phyloP scores from a whole-genome alignment of 1,140 invertebrate species.

The Mercenaria mercenaria region DNA sequence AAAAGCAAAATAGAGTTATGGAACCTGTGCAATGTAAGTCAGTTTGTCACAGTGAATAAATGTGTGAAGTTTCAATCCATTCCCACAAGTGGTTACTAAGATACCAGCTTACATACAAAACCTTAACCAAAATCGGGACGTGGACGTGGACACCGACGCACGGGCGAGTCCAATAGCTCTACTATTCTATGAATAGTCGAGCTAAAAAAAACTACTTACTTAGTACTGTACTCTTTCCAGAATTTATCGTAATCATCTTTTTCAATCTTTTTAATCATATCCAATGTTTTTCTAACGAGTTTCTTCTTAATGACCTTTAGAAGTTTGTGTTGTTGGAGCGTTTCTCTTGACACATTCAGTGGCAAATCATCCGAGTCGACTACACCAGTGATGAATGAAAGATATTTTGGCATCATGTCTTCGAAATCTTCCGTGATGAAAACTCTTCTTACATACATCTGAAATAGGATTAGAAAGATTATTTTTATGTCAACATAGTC shows the following conservation, averaged over 20 bases:
- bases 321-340: slow-evolving; percentile 98
- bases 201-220: too few species aligned
- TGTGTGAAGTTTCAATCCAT: too few species aligned
- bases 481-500: too few species aligned
- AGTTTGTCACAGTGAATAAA: too few species aligned
- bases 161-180: too few species aligned
- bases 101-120: too few species aligned
- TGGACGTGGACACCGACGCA: too few species aligned
- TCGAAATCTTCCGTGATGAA: slow-evolving; percentile 99
- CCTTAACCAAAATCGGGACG: too few species aligned
- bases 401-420: slow-evolving; percentile 99
- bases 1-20: too few species aligned
- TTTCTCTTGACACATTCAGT: slow-evolving; percentile 99
- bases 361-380: slow-evolving; percentile 99
- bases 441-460: slow-evolving; percentile 97
- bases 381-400: slow-evolving; percentile 97
- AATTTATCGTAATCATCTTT: slow-evolving; percentile 97
- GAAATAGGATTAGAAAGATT: slow-evolving; percentile 55
- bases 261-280: slow-evolving; percentile 99
- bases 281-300: slow-evolving; percentile 97
- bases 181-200: too few species aligned
- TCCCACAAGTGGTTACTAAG: too few species aligned
- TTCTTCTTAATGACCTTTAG: slow-evolving; percentile 99
- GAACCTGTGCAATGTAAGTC: too few species aligned
- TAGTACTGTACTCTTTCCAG: slow-evolving; percentile 99